Evolutionary conservation across 2,888 invertebrate genomes (phyloP).

Genomic region (Colostygia pectinataria): DNA sequence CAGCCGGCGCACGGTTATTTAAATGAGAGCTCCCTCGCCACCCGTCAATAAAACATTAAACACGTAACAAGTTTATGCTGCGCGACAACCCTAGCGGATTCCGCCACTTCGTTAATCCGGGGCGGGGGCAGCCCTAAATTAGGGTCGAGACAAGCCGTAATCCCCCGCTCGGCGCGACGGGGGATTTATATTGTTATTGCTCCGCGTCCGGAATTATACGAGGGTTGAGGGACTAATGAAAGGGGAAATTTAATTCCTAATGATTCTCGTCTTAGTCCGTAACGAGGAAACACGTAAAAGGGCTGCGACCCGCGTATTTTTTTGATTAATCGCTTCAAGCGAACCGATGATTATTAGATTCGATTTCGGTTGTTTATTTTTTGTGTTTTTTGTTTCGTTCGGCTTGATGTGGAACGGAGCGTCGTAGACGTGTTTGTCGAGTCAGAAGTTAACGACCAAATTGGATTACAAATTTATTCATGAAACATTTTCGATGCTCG

Average conservation of each 20-base stretch:
- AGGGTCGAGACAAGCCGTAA: constrained; percentile 84
- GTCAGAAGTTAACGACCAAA: constrained; percentile 72
- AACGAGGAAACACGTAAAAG: constrained; percentile 83
- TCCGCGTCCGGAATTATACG: constrained; percentile 83
- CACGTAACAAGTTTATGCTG: constrained; percentile 82
- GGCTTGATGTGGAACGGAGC: constrained; percentile 51
- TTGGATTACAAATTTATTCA: constrained; percentile 81
- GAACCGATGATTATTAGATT: constrained; percentile 68
- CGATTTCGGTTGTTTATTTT: constrained; percentile 57
- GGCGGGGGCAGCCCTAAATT: constrained; percentile 83
- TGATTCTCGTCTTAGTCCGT: constrained; percentile 83
- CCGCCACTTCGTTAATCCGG: constrained; percentile 83
- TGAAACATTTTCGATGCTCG: constrained; percentile 79
- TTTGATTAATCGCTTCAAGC: constrained; percentile 74
- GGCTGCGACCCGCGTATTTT: constrained; percentile 74
- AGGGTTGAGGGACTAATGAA: constrained; percentile 84
- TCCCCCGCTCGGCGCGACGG: constrained; percentile 82
- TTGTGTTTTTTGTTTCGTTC: constrained; percentile 58
- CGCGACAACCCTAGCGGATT: constrained; percentile 83
- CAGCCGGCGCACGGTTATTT: constrained; percentile 66
- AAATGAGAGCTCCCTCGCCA: constrained; percentile 78
- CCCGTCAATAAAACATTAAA: constrained; percentile 83
- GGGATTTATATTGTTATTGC: constrained; percentile 84
- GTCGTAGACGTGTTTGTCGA: constrained; percentile 58
- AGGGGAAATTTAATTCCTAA: constrained; percentile 84